Evolutionary conservation across 1,140 invertebrate genomes (phyloP), one percentile per base, ranked within the genome.

Genomic region (Cyphomyrmex costatus): DNA sequence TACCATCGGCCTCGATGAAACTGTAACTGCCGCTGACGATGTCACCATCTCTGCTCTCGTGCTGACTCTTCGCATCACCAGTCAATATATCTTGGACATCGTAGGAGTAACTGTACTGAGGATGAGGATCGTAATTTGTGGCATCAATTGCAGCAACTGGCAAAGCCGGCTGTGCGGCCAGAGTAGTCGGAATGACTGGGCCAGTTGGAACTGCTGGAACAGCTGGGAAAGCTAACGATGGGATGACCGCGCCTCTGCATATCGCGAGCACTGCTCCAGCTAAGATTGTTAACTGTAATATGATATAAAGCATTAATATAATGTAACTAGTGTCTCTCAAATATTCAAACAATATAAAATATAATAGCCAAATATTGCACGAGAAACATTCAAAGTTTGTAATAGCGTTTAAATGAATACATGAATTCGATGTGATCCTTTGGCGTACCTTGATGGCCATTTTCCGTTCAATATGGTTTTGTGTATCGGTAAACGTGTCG

Each of bases 51-150:
- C 96, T 95, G 49, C 93, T 96, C 93, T 97, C 97, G 78, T 96
- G 95, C 89, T 97, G 96, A 86, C 95, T 95, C 93, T 97, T 97
- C 2, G 96, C 94, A 93, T 97, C 97, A 2, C 97, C 96, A 36
- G 96, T 97, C 66, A 96, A 93, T n/a, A 94, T 92, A 86, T 97
- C 97, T 51, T 96, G 96, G 0, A 97, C 96, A 51, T 96, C 95
- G 91, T 97, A 97, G 3, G 95, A 95, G 90, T 96, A 97, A 78
- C 95, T 95, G 92, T 96, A 97, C 78, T 96, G 96, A 0, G 96
- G 96, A 86, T 96, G 95, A 33, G 95, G 95, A 78, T 96, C 95
- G 60, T 94, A 94, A 58, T 93, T 89, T 27, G 89, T 74, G 10
- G 60, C 76, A 0, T 91, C 65, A 0, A 87, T 16, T 1, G 85